Evolutionary conservation across 2,113 vertebrate genomes (phyloP), one percentile per base, ranked within the genome.

Genomic region (Oncorhynchus gorbuscha): DNA sequence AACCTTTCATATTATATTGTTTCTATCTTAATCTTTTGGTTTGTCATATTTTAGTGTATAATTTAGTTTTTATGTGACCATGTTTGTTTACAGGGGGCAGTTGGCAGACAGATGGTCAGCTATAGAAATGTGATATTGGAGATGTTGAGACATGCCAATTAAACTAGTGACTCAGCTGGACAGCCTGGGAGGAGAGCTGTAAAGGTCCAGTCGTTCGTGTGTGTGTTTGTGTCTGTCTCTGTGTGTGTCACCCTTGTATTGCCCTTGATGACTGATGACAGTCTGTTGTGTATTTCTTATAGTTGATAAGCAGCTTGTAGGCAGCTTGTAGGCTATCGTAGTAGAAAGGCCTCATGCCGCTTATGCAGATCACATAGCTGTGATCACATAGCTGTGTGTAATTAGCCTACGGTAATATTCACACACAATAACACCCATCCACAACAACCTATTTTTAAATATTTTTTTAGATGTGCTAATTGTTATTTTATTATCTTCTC

Each of bases 91-190:
- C 69, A 61, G 69, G 12, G 75, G 71, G 80, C 89, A 88, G 79
- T 88, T 88, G 85, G 87, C 80, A 39, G 55, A 80, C 78, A 88
- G 87, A 87, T 91, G 90, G 86, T 86, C 80, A 66, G 70, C 59
- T 69, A 75, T 81, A 84, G 83, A 88, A 91, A 89, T 89, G 86
- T 90, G 84, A 87, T 61, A 74, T 79, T 85, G 76, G 76, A 89
- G 90, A 89, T 89, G 86, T 18, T 55, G 51, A 55, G 51, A 55
- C 73, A 84, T 72, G 14, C 72, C 77, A 45, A n/a, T 84, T 80
- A 88, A 79, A 79, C 76, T 77, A 78, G 75, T 79, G 74, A 59
- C 58, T 75, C 74, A 83, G 83, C 81, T 88, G 75, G 74, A 55
- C 39, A 70, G 22, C 39, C 81, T 0, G 8, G 69, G 3, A 59